A percentile compares a stretch with the other conserved stretches of the same genome.
Conservation (phyloP, 2,113 vertebrate genomes). For the Himantopus leucocephalus region DNA sequence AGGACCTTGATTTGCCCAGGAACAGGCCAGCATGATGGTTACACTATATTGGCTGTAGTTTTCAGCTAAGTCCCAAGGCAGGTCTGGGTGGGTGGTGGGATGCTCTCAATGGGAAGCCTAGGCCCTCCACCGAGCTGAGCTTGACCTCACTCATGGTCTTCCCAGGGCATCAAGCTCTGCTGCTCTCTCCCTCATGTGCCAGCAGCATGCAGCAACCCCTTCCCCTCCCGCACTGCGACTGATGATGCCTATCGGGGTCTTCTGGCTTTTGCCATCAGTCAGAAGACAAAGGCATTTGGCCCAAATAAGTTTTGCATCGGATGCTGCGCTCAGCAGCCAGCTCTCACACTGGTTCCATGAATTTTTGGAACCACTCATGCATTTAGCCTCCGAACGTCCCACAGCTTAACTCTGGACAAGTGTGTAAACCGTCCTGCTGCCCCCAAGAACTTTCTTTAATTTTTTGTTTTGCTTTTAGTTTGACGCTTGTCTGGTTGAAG, state of each 20-base stretch:
- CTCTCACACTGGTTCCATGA: background rate
- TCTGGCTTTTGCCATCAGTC: background rate
- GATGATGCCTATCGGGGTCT: background rate
- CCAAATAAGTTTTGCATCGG: background rate
- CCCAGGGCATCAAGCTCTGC: no score
- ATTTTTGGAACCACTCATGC: background rate
- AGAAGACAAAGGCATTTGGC: background rate
- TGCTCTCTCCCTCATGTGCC: background rate
- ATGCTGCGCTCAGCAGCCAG: background rate
- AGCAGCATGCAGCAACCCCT: background rate
- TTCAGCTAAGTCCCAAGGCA: background rate
- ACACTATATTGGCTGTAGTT: background rate
- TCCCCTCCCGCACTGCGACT: accelerated
- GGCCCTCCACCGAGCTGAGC: background rate
- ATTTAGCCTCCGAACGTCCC: background rate
- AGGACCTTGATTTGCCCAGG: background rate
- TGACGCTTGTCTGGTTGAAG: background rate
- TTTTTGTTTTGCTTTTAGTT: background rate
- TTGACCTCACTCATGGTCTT: background rate
- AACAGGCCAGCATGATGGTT: background rate
- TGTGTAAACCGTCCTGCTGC: background rate
- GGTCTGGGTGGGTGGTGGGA: background rate
- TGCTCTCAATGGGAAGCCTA: background rate
- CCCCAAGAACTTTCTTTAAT: background rate
- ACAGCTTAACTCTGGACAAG: background rate